phyloP scores from a whole-genome alignment of 2,797 vertebrate genomes.

The Myotis pilosus region DNA sequence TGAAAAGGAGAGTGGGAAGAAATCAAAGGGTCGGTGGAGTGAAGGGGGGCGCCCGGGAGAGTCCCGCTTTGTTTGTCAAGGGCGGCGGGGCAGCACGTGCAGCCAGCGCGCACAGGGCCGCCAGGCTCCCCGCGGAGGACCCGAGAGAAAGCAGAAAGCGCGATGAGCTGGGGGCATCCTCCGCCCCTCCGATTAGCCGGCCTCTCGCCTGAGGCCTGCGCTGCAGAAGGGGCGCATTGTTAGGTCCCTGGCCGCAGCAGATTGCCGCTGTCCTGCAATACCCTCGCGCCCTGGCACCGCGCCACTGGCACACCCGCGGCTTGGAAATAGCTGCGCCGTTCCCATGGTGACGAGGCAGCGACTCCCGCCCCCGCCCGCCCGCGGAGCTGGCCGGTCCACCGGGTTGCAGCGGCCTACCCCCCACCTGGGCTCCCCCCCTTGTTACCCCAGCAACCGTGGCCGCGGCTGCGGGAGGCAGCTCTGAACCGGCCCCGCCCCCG shows the following conservation, averaged over 20 bases:
- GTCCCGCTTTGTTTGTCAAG: conserved; percentile 50
- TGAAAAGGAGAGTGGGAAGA: background rate
- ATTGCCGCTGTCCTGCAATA: conserved; percentile 56
- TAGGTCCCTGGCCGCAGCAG: conserved; percentile 1
- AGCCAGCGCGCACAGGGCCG: background rate
- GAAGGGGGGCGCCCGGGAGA: background rate
- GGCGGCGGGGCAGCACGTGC: conserved; percentile 63
- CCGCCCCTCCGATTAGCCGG: background rate
- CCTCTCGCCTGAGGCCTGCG: conserved; percentile 20
- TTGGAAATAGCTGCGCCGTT: conserved; percentile 77
- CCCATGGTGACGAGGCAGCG: conserved; percentile 77
- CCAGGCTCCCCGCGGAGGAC: background rate
- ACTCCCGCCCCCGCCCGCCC: conserved; percentile 44
- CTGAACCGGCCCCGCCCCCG: background rate
- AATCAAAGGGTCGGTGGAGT: conserved; percentile 55
- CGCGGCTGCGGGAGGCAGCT: background rate
- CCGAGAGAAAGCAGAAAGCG: background rate
- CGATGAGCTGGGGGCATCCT: background rate
- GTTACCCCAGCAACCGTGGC: conserved; percentile 74
- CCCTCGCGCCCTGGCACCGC: conserved; percentile 64
- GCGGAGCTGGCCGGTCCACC: background rate
- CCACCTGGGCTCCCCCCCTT: background rate
- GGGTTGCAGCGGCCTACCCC: background rate
- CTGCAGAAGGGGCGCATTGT: conserved; percentile 53
- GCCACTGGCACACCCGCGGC: conserved; percentile 55